Conservation (phyloP, 2,888 invertebrate species). For the Agrochola litura region DNA sequence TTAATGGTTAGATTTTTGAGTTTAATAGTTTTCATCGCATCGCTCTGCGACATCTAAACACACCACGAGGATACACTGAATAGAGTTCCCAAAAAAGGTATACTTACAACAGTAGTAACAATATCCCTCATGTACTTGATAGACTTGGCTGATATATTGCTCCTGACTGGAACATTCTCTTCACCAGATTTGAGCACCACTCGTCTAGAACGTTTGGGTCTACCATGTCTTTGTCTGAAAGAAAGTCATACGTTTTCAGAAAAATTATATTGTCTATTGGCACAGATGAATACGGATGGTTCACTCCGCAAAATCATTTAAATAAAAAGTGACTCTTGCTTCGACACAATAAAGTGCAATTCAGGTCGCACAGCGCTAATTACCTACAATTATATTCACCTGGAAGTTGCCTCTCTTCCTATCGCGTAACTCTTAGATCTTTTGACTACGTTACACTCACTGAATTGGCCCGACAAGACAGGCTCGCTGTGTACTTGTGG, state of each 20-base stretch:
- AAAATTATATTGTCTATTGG: neutral
- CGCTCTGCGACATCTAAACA: neutral
- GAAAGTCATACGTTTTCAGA: neutral
- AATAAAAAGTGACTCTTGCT: too few species aligned
- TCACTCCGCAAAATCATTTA: too few species aligned
- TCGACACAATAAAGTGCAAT: too few species aligned
- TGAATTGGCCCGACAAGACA: too few species aligned
- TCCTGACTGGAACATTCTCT: constrained; percentile 86
- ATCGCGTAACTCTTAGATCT: too few species aligned
- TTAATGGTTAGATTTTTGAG: too few species aligned
- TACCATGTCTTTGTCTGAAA: constrained; percentile 79
- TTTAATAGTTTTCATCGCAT: neutral
- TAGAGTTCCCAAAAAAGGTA: neutral
- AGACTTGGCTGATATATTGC: constrained; percentile 85
- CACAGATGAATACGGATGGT: too few species aligned
- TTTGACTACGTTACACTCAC: too few species aligned
- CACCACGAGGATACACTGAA: neutral
- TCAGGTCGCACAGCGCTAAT: too few species aligned
- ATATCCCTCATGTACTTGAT: constrained; percentile 87
- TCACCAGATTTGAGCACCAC: constrained; percentile 86
- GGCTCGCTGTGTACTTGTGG: too few species aligned
- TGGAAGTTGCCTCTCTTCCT: too few species aligned
- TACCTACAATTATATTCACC: too few species aligned
- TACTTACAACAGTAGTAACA: constrained; percentile 86
- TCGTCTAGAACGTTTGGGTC: constrained; percentile 81